These are phyloP conservation scores for Notarius quadriscutis DNA, from an alignment of 2,113 vertebrate species.

Conservation along the genomic window DNA sequence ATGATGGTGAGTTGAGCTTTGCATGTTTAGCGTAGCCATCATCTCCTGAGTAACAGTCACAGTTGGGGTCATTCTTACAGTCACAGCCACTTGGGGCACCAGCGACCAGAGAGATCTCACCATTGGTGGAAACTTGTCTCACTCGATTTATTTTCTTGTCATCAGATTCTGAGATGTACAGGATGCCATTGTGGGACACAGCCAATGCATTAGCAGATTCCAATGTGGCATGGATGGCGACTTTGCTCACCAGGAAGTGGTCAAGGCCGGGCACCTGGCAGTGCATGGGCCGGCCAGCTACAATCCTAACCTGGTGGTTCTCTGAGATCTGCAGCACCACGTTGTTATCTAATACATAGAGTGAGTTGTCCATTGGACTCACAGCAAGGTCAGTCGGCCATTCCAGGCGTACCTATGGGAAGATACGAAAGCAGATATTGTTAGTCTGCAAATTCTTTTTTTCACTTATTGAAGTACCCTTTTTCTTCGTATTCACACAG, in stretches of 20 bases:
- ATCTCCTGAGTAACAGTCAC: slow-evolving; percentile 95
- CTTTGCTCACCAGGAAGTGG: slow-evolving; percentile 93
- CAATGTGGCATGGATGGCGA: slow-evolving; percentile 90
- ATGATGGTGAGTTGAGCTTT: slow-evolving; percentile 88
- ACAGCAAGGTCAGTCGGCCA: slow-evolving; percentile 96
- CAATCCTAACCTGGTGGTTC: slow-evolving; percentile 95
- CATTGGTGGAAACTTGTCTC: slow-evolving; percentile 90
- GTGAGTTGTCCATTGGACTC: slow-evolving; percentile 95
- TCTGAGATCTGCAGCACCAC: slow-evolving; percentile 96
- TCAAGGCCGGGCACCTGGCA: slow-evolving; percentile 97
- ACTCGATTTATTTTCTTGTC: slow-evolving; percentile 97
- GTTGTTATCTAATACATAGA: slow-evolving; percentile 94
- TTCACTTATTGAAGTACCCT: not conserved
- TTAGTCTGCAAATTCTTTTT: slow-evolving; percentile 1
- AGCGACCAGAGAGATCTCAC: slow-evolving; percentile 91
- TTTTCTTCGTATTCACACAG: not conserved
- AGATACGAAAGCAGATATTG: slow-evolving; percentile 9
- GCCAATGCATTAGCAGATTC: slow-evolving; percentile 91
- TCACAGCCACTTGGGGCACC: slow-evolving; percentile 94
- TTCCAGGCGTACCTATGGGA: slow-evolving; percentile 87
- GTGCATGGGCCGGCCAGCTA: slow-evolving; percentile 95
- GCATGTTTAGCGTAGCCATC: slow-evolving; percentile 97
- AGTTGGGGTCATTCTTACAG: slow-evolving; percentile 96
- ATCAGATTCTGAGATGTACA: slow-evolving; percentile 94
- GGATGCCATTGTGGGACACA: slow-evolving; percentile 87